Base-by-base conservation (phyloP, 2,888 invertebrate genomes). In the Zhengitettix transpicula region DNA sequence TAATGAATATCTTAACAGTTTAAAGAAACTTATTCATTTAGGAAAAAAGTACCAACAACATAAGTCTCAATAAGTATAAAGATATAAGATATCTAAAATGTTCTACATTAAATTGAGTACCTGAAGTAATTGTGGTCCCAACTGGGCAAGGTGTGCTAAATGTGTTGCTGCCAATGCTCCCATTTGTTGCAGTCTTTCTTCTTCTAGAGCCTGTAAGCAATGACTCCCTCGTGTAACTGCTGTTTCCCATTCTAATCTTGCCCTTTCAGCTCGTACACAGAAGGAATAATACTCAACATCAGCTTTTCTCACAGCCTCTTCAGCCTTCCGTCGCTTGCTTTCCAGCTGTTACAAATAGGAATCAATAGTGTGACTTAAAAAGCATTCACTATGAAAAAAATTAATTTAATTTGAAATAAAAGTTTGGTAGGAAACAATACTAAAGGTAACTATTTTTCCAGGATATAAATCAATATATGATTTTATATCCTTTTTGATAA, bases 221-320 rank as follows among this genome's bases (percentile, higher is more conserved):
- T 85, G 84, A 40, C 89, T 87, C 16, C 93, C 93, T 70, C 90
- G 86, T 63, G 87, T 79, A 12, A 95, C 89, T 10, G 91, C 84
- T 65, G 90, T 85, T 75, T 96, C 95, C 87, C 92, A 92, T 75
- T 93, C 95, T 71, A 95, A 75, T 73, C 91, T 84, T 17, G 92
- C 85, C 67, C 92, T 78, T 75, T 96, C 96, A 42, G 94, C 89
- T 67, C 92, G 82, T 64, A 94, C 86, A 69, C 93, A 93, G 57
- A 89, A 81, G 64, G 90, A 90, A 69, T 94, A 94, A 74, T 95
- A 96, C 69, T 95, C 93, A 62, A 90, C 87, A 74, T 95, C 95
- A 57, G 92, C 88, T 71, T 93, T 89, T 69, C 90, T 87, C 42
- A 94, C 88, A 8, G 89, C 84, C 69, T 94, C 92, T 73, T 92